phyloP scores from a whole-genome alignment of 1,140 invertebrate genomes.

The Wasmannia auropunctata region DNA sequence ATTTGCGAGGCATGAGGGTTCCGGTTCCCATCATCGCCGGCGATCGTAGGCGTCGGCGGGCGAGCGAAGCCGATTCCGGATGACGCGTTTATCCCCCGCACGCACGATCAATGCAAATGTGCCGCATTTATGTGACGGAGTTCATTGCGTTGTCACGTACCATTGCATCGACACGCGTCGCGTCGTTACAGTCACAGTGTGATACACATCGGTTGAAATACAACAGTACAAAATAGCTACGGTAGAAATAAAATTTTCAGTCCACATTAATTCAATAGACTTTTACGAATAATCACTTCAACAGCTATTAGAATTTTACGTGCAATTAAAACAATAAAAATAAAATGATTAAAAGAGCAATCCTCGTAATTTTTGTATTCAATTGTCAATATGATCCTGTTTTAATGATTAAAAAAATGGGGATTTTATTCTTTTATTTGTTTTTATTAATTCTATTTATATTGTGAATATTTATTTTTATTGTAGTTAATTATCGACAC shows the following conservation, averaged over 20 bases:
- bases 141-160: conserved; percentile 29
- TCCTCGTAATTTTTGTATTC: neutral
- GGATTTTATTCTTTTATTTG: neutral
- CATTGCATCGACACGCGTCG: conserved; percentile 11
- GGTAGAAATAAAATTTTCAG: neutral
- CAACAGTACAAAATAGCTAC: neutral
- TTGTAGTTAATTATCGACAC: neutral
- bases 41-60: conserved; percentile 24
- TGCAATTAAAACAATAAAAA: neutral
- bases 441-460: neutral
- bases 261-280: neutral
- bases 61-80: conserved; percentile 38
- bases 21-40: conserved; percentile 51
- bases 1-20: conserved; percentile 61
- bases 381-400: neutral
- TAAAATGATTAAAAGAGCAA: neutral
- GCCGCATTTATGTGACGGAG: conserved; percentile 2
- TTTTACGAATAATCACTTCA: neutral
- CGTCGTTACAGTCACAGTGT: neutral
- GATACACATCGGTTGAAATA: neutral
- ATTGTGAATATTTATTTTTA: neutral
- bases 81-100: neutral
- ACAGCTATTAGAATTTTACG: neutral
- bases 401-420: neutral
- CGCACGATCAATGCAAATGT: conserved; percentile 40